phyloP scores from a whole-genome alignment of 1,140 invertebrate genomes.

The Drosophila willistoni region DNA sequence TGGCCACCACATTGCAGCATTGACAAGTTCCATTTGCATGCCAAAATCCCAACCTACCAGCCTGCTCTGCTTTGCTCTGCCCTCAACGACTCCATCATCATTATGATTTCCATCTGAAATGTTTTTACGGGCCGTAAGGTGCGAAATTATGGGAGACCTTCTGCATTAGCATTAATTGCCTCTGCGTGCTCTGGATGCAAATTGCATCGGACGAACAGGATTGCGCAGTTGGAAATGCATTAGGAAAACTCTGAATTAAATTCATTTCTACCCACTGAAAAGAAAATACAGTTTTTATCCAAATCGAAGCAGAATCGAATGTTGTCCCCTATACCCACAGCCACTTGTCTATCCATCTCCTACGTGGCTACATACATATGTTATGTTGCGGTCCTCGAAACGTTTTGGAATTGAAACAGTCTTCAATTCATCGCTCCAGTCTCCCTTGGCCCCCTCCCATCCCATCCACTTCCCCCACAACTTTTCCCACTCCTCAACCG shows the following conservation, averaged over 20 bases:
- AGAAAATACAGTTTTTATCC: slow-evolving; percentile 6
- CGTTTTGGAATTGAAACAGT: slow-evolving; percentile 69
- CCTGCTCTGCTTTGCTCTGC: background rate
- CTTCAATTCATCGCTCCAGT: slow-evolving; percentile 34
- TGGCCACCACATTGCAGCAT: slow-evolving; percentile 53
- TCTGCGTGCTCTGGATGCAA: slow-evolving; percentile 39
- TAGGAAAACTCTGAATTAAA: slow-evolving; percentile 18
- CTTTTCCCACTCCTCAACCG: slow-evolving; percentile 26
- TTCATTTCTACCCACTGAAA: background rate
- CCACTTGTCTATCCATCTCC: background rate
- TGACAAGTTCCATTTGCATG: slow-evolving; percentile 75
- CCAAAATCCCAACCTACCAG: slow-evolving; percentile 16
- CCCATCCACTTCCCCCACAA: background rate
- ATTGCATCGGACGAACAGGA: background rate
- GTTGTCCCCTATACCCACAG: background rate
- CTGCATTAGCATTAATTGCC: slow-evolving; percentile 72
- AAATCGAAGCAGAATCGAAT: background rate
- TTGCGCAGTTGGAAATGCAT: slow-evolving; percentile 1
- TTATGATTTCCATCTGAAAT: slow-evolving; percentile 19
- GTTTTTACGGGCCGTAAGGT: slow-evolving; percentile 50
- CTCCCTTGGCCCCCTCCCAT: background rate
- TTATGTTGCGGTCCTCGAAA: slow-evolving; percentile 37
- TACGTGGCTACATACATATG: background rate
- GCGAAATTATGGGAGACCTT: slow-evolving; percentile 59
- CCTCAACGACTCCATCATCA: slow-evolving; percentile 17